Evolutionary conservation across 2,888 invertebrate species (phyloP), one percentile per base, ranked within the genome.

Genomic region (Hydrotaea diabolus): DNA sequence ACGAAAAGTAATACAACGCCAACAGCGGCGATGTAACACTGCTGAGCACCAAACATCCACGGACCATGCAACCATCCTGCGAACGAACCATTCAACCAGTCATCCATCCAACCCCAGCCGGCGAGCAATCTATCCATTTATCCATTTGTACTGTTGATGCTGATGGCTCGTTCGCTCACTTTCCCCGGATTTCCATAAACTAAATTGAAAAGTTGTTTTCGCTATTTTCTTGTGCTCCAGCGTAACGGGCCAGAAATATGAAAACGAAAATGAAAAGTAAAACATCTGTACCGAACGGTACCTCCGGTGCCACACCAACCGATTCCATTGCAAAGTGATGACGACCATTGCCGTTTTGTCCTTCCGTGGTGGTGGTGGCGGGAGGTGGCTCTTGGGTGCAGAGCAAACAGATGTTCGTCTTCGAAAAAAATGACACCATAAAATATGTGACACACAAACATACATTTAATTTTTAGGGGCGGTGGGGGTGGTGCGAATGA

Each of bases 171-270:
- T 59, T 46, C 53, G 75, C 55, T 69, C 21, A 36, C 46, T 84
- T 78, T 76, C 31, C 4, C 46, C 15, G n/a, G 21, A 71, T 78
- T 80, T 85, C 82, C 82, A 80, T 80, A 85, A 81, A 71, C 75
- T 80, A 82, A 85, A 85, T 85, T 80, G 76, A 80, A 80, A 82
- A 77, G 62, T 77, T 82, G 82, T 71, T 82, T 66, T 85, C 73
- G 59, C 78, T 78, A 53, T 66, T 59, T 74, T 43, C 46, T 59
- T 36, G 15, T 62, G 46, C 31, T 17, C 19, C 43, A 17, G 15
- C 11, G 5, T 8, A 43, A 46, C 46, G 69, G 43, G 2, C 17
- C 19, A 39, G 26, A 64, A 43, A 43, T 74, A 79, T 73, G 39
- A 79, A 69, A 74, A 80, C 15, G 43, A 39, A 36, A 36, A 66